These are phyloP conservation scores for Leuciscus idus DNA, from an alignment of 2,113 vertebrate genomes.

Conservation along the genomic window DNA sequence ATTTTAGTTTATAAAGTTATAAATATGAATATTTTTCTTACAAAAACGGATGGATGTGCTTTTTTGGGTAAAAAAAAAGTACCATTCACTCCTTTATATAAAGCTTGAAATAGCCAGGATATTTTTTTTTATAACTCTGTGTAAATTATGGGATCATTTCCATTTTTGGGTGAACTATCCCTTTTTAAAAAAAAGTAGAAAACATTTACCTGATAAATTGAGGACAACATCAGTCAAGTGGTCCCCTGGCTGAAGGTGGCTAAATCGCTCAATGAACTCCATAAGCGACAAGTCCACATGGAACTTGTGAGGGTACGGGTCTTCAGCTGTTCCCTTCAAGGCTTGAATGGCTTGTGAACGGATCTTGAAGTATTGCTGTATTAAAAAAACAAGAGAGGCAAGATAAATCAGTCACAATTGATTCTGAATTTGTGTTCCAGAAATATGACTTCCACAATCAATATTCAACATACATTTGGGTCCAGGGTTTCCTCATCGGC, in stretches of 20 bases:
- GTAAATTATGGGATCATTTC: too few relatives aligned
- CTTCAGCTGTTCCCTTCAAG: slow-evolving; percentile 86
- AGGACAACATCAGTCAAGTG: slow-evolving; percentile 83
- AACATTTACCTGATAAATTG: slow-evolving; percentile 84
- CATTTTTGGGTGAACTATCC: too few relatives aligned
- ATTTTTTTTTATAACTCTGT: too few relatives aligned
- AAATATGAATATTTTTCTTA: too few relatives aligned
- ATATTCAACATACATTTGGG: slow-evolving; percentile 80
- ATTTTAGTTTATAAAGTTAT: too few relatives aligned
- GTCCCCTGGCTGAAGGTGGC: slow-evolving; percentile 86
- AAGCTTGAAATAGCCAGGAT: too few relatives aligned
- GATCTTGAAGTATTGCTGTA: slow-evolving; percentile 98
- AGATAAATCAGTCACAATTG: not conserved
- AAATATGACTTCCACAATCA: not conserved
- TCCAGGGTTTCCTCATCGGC: slow-evolving; percentile 91
- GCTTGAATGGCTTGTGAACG: slow-evolving; percentile 89
- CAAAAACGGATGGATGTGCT: too few relatives aligned
- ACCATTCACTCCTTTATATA: too few relatives aligned
- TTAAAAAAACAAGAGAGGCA: slow-evolving; percentile 19
- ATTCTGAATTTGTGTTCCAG: not conserved
- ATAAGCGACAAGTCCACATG: slow-evolving; percentile 87
- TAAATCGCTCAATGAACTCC: slow-evolving; percentile 91
- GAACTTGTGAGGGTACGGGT: slow-evolving; percentile 97
- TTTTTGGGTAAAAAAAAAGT: too few relatives aligned
- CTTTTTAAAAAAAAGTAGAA: not conserved